Conservation (phyloP, 2,113 vertebrate species). For the Ptychochromis oligacanthus region DNA sequence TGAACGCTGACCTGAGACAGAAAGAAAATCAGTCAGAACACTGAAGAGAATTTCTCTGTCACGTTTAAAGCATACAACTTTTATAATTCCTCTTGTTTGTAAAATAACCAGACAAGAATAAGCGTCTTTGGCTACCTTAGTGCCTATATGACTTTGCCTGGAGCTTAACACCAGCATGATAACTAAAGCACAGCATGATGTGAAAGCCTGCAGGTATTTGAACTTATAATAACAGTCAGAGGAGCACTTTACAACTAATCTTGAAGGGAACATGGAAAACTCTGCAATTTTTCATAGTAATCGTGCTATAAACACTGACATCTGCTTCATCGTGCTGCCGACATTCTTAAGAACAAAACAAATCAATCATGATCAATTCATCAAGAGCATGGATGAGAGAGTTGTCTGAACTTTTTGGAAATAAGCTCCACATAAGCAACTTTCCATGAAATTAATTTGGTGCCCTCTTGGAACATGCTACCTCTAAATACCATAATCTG, state of each 20-base stretch:
- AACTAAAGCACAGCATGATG: not conserved
- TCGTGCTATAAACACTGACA: too few species aligned
- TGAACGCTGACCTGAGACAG: conserved; percentile 66
- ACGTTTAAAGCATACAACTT: not conserved
- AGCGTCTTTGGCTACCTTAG: not conserved
- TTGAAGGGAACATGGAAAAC: too few species aligned
- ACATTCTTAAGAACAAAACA: too few species aligned
- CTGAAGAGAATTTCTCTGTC: not conserved
- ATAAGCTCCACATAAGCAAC: too few species aligned
- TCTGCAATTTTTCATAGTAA: too few species aligned
- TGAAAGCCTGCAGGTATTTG: not conserved
- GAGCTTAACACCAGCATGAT: not conserved
- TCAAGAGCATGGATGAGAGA: too few species aligned
- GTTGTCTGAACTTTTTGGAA: too few species aligned
- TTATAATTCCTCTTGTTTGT: not conserved
- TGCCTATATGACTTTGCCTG: not conserved
- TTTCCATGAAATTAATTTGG: too few species aligned
- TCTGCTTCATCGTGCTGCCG: too few species aligned
- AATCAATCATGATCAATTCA: too few species aligned
- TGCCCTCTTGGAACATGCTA: too few species aligned
- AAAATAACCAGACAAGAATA: not conserved
- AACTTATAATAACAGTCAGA: not conserved
- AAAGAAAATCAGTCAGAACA: not conserved
- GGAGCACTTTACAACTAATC: not conserved
- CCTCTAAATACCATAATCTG: too few species aligned